Base-by-base conservation (phyloP, 2,888 invertebrate species). In the Miltochrista miniata region DNA sequence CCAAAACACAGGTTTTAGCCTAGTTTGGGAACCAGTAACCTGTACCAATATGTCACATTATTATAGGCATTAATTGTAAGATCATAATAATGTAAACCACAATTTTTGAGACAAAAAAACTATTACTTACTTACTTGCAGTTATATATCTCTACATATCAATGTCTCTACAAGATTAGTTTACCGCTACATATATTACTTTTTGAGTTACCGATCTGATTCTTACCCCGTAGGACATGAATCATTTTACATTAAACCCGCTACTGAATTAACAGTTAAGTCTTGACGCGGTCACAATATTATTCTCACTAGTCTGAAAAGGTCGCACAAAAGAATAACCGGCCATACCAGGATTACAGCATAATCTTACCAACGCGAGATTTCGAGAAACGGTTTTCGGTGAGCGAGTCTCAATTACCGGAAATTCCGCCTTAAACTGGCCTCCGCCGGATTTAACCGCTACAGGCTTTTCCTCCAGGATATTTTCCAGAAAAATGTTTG, bases 401-500 rank as follows among this genome's bases (percentile, higher is more conserved):
- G 69, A 72, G 65, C 61, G 68, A 64, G 66, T 72, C 69, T 73
- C 76, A 74, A 74, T 76, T 75, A 76, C 77, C 64, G 69, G 71
- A 70, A 70, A 70, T 64, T 69, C 64, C 60, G 69, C 61, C 59
- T 70, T 72, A 70, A 72, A 68, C 65, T 62, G 62, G 61, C 61
- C 61, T 64, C 62, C 60, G 59, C 51, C 66, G 66, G 64, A 64
- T 62, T 66, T 59, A 54, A 43, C 47, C 55, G 50, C 39, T 55
- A 48, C 48, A 40, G 48, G 34, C 63, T 61, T 7, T 30, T 54
- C 69, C 61, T 68, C 43, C 45, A 70, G 60, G 73, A 70, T 64
- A 68, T 63, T 50, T 47, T 46, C 46, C 64, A 72, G 64, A 64
- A 71, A 72, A 68, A 53, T 53, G 56, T 60, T 61, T 53, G 57